Evolutionary conservation across 2,888 invertebrate genomes (phyloP).

Genomic region (Aethes cnicana): DNA sequence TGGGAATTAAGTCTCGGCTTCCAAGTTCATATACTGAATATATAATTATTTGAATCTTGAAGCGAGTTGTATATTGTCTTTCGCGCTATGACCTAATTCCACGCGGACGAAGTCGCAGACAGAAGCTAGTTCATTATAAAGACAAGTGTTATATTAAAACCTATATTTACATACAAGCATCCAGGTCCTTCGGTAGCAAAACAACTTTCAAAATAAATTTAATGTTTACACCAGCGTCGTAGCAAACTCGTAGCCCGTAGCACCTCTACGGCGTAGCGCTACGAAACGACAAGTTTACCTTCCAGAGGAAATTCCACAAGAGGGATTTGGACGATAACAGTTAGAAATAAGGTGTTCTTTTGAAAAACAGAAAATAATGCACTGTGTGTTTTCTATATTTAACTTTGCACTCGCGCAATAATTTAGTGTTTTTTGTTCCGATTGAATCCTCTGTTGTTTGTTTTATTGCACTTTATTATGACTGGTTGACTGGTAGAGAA

Average conservation of each 20-base stretch:
- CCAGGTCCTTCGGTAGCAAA: not conserved
- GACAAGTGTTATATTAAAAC: not conserved
- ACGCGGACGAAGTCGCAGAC: too few relatives aligned
- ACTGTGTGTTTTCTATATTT: conserved; percentile 16
- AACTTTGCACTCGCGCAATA: conserved; percentile 5
- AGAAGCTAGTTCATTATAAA: too few relatives aligned
- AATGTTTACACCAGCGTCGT: conserved; percentile 2
- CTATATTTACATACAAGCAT: not conserved
- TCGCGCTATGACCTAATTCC: too few relatives aligned
- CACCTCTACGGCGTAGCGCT: conserved; percentile 28
- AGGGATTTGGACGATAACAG: not conserved
- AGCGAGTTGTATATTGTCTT: too few relatives aligned
- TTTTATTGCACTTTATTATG: too few relatives aligned
- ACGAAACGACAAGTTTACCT: conserved; percentile 21
- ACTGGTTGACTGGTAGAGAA: too few relatives aligned
- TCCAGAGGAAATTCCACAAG: not conserved
- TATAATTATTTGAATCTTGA: not conserved
- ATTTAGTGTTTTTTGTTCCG: conserved; percentile 1
- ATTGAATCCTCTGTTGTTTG: too few relatives aligned
- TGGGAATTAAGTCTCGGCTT: not conserved
- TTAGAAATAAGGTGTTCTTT: not conserved
- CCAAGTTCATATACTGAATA: not conserved
- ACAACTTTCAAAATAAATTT: not conserved
- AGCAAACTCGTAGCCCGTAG: conserved; percentile 11
- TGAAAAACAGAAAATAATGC: conserved; percentile 4